Evolutionary conservation across 2,797 vertebrate genomes (phyloP).

Genomic region (Falco naumanni): DNA sequence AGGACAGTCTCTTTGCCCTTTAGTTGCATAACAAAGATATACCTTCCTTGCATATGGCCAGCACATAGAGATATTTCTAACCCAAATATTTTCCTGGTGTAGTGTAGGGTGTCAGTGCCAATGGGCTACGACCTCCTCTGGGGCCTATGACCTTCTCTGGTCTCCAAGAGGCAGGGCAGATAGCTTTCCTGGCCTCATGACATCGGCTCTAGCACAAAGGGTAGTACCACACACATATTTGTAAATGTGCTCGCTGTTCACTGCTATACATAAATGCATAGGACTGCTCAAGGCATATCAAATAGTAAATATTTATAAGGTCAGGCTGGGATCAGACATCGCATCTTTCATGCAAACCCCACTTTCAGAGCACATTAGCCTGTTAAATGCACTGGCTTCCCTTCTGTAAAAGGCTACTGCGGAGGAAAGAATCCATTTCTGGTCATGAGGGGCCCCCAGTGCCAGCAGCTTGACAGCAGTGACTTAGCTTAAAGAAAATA

Average conservation of each 20-base stretch:
- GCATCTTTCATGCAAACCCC: background rate
- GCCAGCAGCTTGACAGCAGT: background rate
- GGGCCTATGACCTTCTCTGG: background rate
- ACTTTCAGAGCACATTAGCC: background rate
- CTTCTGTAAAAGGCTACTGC: background rate
- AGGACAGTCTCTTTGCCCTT: background rate
- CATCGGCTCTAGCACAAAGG: background rate
- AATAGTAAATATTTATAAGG: background rate
- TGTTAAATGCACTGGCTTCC: background rate
- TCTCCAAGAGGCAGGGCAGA: background rate
- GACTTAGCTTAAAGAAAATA: background rate
- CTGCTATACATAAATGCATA: background rate
- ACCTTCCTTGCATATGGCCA: background rate
- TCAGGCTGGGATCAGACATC: background rate
- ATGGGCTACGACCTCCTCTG: background rate
- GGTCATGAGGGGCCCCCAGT: background rate
- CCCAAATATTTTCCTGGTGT: background rate
- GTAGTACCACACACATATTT: background rate
- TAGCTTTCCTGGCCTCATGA: background rate
- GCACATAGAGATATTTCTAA: background rate
- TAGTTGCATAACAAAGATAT: background rate
- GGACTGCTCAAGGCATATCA: background rate
- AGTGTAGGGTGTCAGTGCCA: background rate
- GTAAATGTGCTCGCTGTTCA: background rate
- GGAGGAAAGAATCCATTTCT: background rate